phyloP scores from a whole-genome alignment of 2,113 vertebrate species.

The Pterocles gutturalis region DNA sequence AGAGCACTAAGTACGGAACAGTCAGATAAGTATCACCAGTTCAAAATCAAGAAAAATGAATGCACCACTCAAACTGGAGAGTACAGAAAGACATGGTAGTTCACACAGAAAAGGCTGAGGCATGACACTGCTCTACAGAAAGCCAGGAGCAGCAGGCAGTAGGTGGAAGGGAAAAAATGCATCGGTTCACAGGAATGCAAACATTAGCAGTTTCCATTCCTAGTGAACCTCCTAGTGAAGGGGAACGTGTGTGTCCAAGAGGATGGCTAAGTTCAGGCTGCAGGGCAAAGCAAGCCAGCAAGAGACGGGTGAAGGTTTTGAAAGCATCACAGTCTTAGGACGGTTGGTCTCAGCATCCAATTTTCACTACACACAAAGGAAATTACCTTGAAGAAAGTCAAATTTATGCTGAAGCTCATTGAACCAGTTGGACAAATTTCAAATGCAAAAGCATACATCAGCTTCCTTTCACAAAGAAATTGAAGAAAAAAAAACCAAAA shows the following conservation, averaged over 20 bases:
- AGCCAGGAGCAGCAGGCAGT: neutral
- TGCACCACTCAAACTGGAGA: neutral
- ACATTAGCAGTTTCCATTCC: neutral
- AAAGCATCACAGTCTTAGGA: neutral
- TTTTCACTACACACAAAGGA: neutral
- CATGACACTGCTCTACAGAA: neutral
- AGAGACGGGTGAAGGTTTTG: neutral
- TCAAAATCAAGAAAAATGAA: neutral
- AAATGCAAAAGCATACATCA: neutral
- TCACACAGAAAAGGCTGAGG: neutral
- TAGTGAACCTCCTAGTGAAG: neutral
- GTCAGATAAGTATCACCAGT: neutral
- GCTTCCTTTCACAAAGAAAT: neutral
- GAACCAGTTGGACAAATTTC: neutral
- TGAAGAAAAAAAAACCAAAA: neutral
- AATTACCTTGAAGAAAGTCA: neutral
- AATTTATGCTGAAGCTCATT: neutral
- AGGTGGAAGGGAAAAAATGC: neutral
- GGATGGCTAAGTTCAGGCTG: neutral
- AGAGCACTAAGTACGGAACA: neutral
- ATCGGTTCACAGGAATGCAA: neutral
- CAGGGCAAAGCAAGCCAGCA: neutral
- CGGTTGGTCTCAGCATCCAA: neutral
- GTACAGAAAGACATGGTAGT: accelerated
- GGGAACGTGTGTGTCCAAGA: accelerated